Base-by-base conservation (phyloP, 2,797 vertebrate species). In the Hemibagrus guttatus region DNA sequence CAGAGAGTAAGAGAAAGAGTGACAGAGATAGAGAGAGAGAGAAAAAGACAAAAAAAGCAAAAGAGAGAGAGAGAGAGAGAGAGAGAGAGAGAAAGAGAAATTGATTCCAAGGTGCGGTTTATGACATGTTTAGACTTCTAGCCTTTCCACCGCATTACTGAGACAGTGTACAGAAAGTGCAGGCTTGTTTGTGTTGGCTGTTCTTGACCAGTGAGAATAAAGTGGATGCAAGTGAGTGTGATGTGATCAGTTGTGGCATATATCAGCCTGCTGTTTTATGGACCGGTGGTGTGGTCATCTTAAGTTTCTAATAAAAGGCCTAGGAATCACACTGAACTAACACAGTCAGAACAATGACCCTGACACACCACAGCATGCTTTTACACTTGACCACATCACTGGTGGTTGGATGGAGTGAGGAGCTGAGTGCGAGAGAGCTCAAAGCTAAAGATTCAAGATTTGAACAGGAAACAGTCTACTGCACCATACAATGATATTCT, bases 201-300 rank as follows among this genome's bases (percentile, higher is more conserved):
- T 2, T 26, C 84, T 86, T 84, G 81, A 89, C 76, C 84, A 88
- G 84, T 76, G 81, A 81, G 84, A 89, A 86, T 87, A 66, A 61
- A 46, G 35, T 46, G 21, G 23, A 61, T 16, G 23, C 17, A 61
- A 81, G 58, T 66, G 78, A 89, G 64, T 85, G 63, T 69, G 64
- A 12, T 52, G 72, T 83, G 85, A 89, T 87, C 86, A 72, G 80
- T 58, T 86, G 89, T 64, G 78, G 78, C 61, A 26, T 61, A 81
- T 16, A 81, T 81, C 35, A 63, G 78, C 78, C 78, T 85, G 61
- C 85, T 85, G 72, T 78, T 63, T 87, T 46, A 84, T 52, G 58
- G 61, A 76, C 84, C 74, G 86, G 80, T 71, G 64, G 83, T 86
- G 87, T 88, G 87, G 76, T 80, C 76, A 84, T 66, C 86, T 81